Percentiles rank a stretch among this genome's conserved stretches.
phyloP scores from a whole-genome alignment of 1,140 invertebrate species.

The Probaryconus sp. region DNA sequence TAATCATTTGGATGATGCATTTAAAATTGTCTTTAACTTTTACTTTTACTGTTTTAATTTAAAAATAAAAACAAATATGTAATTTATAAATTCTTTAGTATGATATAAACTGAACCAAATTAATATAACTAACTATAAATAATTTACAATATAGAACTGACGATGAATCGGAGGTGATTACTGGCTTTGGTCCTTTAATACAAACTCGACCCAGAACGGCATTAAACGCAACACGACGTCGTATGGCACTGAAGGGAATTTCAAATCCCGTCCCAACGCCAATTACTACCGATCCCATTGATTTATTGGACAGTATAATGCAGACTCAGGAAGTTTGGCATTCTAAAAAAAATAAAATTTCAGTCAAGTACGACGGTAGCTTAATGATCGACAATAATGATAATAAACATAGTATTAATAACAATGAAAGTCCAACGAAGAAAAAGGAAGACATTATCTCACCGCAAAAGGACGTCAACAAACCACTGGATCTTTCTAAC shows the following conservation, averaged over 20 bases:
- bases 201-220: slow-evolving; percentile 71
- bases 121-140: not conserved
- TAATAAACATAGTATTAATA: slow-evolving; percentile 69
- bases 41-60: too few species aligned
- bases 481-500: slow-evolving; percentile 66
- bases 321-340: slow-evolving; percentile 86
- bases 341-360: slow-evolving; percentile 81
- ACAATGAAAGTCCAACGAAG: slow-evolving; percentile 67
- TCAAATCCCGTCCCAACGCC: slow-evolving; percentile 64
- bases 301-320: slow-evolving; percentile 87
- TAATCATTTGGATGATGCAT: too few species aligned
- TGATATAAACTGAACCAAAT: not conserved
- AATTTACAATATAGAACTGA: slow-evolving; percentile 68
- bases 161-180: slow-evolving; percentile 63
- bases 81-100: too few species aligned
- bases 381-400: slow-evolving; percentile 76
- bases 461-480: slow-evolving; percentile 41
- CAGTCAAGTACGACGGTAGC: slow-evolving; percentile 81
- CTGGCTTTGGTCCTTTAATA: slow-evolving; percentile 56
- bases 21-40: too few species aligned
- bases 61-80: too few species aligned
- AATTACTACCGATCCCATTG: slow-evolving; percentile 53
- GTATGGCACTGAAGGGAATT: slow-evolving; percentile 75
- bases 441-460: slow-evolving; percentile 45
- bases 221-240: slow-evolving; percentile 65